phyloP scores from a whole-genome alignment of 2,113 vertebrate genomes.

The Cyphomyrus discorhynchus region DNA sequence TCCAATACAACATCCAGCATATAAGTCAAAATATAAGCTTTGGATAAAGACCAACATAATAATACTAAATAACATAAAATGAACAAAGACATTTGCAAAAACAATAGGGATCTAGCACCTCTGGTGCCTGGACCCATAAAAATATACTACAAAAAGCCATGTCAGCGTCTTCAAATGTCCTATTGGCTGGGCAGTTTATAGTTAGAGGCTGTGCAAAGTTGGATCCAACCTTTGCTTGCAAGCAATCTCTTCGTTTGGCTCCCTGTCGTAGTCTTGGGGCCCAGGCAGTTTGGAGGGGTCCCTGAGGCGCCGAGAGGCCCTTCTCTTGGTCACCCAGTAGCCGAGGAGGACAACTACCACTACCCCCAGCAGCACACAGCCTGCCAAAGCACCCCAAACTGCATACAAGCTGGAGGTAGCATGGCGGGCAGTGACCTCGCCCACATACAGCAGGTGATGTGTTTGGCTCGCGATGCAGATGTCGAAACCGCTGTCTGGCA shows the following conservation, averaged over 20 bases:
- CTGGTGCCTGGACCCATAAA: not conserved
- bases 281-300: not conserved
- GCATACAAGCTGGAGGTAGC: not conserved
- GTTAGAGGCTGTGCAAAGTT: not conserved
- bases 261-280: not conserved
- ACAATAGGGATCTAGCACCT: not conserved
- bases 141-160: not conserved
- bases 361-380: slow-evolving; percentile 25
- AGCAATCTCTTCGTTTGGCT: not conserved
- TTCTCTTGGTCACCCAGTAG: not conserved
- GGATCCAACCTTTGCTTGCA: not conserved
- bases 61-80: not conserved
- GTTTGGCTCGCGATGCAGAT: slow-evolving; percentile 47
- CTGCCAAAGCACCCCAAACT: slow-evolving; percentile 21
- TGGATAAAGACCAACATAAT: not conserved
- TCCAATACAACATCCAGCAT: not conserved
- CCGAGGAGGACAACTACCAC: slow-evolving; percentile 17
- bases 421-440: not conserved
- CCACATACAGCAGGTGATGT: slow-evolving; percentile 23
- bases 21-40: not conserved
- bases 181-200: not conserved
- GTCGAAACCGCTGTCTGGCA: not conserved
- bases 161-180: not conserved
- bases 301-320: not conserved
- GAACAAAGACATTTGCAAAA: not conserved